These are phyloP conservation scores for Orchesella flavescens DNA, from an alignment of 2,888 invertebrate genomes.

Conservation along the genomic window DNA sequence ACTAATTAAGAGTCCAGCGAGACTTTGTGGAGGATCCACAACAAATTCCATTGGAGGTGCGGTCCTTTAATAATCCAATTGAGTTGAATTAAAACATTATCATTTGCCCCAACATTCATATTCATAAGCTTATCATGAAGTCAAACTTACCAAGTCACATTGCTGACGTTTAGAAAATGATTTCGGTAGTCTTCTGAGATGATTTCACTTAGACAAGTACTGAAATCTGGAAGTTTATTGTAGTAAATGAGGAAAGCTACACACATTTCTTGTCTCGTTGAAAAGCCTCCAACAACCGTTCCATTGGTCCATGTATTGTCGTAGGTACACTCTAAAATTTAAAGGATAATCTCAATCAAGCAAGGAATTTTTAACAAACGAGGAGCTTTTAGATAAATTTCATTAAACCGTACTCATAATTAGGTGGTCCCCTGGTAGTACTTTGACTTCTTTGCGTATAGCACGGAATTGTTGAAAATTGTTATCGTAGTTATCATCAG, in stretches of 20 bases:
- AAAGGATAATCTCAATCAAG: not conserved
- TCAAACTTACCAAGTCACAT: conserved; percentile 11
- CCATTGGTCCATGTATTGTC: conserved; percentile 45
- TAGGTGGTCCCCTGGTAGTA: conserved; percentile 39
- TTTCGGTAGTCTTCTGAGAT: conserved; percentile 14
- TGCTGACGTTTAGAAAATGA: not conserved
- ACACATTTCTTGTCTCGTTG: conserved; percentile 51
- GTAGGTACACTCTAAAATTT: conserved; percentile 7
- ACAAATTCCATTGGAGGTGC: conserved; percentile 22
- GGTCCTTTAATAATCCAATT: not conserved
- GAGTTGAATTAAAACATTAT: too few species aligned
- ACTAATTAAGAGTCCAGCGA: not conserved
- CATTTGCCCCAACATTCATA: too few species aligned
- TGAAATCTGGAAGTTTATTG: not conserved
- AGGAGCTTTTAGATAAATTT: not conserved
- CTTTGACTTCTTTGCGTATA: not conserved
- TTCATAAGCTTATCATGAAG: too few species aligned
- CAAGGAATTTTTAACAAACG: not conserved
- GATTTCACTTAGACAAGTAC: conserved; percentile 1
- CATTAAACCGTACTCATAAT: not conserved
- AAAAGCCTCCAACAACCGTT: conserved; percentile 43
- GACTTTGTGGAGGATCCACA: not conserved
- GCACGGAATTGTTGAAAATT: conserved; percentile 16
- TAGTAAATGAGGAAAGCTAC: conserved; percentile 18
- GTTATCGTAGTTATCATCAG: conserved; percentile 34